Conservation (phyloP, 2,888 invertebrate genomes). For the Dione juno region DNA sequence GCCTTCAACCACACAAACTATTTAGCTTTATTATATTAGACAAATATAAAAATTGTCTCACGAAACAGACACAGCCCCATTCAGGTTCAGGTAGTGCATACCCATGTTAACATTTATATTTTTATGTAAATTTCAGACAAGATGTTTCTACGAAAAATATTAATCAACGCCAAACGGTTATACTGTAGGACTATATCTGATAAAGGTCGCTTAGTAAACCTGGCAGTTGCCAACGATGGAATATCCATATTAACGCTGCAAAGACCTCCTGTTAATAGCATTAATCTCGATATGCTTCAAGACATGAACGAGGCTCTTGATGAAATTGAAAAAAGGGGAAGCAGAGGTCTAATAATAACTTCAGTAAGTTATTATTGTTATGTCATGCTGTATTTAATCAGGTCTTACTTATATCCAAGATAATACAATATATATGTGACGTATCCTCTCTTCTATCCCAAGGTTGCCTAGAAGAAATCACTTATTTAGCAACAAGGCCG, state of each 20-base stretch:
- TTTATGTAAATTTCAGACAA: constrained; percentile 47
- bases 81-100: too few relatives aligned
- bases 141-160: constrained; percentile 65
- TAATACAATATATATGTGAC: too few relatives aligned
- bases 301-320: constrained; percentile 86
- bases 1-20: too few relatives aligned
- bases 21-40: too few relatives aligned
- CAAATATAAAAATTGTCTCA: too few relatives aligned
- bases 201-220: constrained; percentile 79
- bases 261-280: constrained; percentile 90
- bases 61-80: too few relatives aligned
- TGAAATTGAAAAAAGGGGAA: constrained; percentile 86
- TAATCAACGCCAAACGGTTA: constrained; percentile 54
- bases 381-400: neutral
- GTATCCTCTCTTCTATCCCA: too few relatives aligned
- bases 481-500: too few relatives aligned
- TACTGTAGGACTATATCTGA: constrained; percentile 61
- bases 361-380: constrained; percentile 83
- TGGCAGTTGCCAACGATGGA: constrained; percentile 86
- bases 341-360: constrained; percentile 90
- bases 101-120: neutral
- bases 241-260: constrained; percentile 89
- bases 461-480: too few relatives aligned
- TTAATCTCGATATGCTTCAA: constrained; percentile 88
- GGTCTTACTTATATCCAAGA: neutral